Conservation (phyloP, 2,888 invertebrate genomes). For the Tetranychus piercei region DNA sequence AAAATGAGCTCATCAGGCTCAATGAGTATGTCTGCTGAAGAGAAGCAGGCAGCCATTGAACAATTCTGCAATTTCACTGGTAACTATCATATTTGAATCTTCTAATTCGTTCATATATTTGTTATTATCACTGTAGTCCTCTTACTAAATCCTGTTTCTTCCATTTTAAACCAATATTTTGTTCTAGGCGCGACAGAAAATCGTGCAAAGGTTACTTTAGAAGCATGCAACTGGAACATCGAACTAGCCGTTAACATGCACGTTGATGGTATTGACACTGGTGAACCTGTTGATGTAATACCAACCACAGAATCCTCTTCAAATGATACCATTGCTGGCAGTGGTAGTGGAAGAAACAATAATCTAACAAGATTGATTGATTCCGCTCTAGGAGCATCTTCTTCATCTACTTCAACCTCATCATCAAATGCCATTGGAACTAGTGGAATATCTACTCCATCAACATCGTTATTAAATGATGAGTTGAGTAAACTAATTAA, state of each 20-base stretch:
- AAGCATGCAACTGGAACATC: slow-evolving; percentile 36
- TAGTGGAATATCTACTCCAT: not conserved
- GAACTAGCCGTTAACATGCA: slow-evolving; percentile 38
- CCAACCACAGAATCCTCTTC: not conserved
- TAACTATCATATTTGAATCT: not conserved
- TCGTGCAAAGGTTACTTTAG: slow-evolving; percentile 32
- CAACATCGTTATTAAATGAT: slow-evolving; percentile 1
- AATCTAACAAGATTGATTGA: not conserved
- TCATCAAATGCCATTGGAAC: slow-evolving; percentile 8
- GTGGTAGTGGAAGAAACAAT: not conserved
- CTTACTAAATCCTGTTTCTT: not conserved
- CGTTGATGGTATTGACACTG: slow-evolving; percentile 30
- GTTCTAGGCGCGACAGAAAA: slow-evolving; percentile 30
- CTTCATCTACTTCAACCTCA: not conserved
- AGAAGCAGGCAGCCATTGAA: slow-evolving; percentile 1
- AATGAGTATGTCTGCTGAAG: not conserved
- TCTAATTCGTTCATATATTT: not conserved
- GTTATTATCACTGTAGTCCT: not conserved
- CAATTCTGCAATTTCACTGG: slow-evolving; percentile 9
- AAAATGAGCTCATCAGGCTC: not conserved
- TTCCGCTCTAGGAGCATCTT: not conserved
- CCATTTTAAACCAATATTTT: not conserved
- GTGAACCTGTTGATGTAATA: slow-evolving; percentile 10
- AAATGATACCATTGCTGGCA: not conserved
- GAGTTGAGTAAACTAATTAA: not conserved